phyloP scores from a whole-genome alignment of 2,888 invertebrate genomes.

The Epicampocera succincta region DNA sequence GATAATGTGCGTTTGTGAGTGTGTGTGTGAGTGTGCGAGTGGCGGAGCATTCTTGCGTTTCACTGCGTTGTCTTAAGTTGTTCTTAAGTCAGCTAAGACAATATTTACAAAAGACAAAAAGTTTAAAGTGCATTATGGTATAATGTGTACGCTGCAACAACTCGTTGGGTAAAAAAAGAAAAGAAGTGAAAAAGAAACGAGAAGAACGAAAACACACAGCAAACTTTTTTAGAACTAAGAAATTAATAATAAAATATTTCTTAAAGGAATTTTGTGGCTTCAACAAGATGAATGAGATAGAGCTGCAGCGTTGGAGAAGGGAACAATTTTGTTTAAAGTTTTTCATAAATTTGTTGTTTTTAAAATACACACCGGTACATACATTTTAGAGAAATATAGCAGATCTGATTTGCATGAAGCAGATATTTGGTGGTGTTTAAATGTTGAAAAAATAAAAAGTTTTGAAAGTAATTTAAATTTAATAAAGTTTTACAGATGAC shows the following conservation, averaged over 20 bases:
- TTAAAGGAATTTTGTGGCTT: constrained; percentile 62
- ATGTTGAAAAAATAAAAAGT: background rate
- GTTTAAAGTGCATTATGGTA: constrained; percentile 69
- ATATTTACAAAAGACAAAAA: constrained; percentile 68
- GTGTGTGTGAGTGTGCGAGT: background rate
- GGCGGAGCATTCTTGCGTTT: constrained; percentile 9
- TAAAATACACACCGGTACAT: background rate
- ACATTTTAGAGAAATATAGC: background rate
- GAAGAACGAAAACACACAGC: constrained; percentile 1
- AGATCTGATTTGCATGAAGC: constrained; percentile 26
- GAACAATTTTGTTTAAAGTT: constrained; percentile 38
- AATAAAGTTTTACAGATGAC: background rate
- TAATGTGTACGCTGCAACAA: constrained; percentile 57
- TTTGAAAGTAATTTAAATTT: background rate
- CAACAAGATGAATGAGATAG: constrained; percentile 46
- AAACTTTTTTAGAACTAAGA: constrained; percentile 58
- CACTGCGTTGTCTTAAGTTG: constrained; percentile 50
- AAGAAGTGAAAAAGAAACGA: background rate
- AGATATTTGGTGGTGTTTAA: constrained; percentile 20
- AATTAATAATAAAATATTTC: constrained; percentile 68
- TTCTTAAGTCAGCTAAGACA: constrained; percentile 69
- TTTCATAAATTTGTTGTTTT: constrained; percentile 22
- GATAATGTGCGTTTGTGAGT: background rate
- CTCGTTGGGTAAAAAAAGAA: constrained; percentile 41
- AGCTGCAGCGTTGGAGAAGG: background rate